Percentiles rank a stretch among this genome's conserved stretches.
Evolutionary conservation across 2,797 vertebrate genomes (phyloP).

Genomic region (Coccyzus lansbergi): DNA sequence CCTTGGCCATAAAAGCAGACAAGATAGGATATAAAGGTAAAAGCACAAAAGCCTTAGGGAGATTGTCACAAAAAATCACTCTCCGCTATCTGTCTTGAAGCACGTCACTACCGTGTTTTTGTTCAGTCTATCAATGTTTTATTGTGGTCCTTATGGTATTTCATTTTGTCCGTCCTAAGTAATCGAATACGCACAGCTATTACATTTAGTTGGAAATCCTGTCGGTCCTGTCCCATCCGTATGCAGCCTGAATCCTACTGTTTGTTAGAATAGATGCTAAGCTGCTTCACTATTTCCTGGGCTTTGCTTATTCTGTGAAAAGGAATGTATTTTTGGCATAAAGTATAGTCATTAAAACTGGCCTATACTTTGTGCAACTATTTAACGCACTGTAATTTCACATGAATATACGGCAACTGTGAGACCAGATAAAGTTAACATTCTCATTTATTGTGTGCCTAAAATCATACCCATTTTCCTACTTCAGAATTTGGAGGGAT

Average conservation of each 20-base stretch:
- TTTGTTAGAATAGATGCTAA: conserved; percentile 95
- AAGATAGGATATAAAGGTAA: conserved; percentile 99
- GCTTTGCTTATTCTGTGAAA: conserved; percentile 91
- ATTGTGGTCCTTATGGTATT: conserved; percentile 89
- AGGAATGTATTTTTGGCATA: conserved; percentile 92
- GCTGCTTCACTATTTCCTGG: conserved; percentile 89
- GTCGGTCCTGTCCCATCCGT: conserved; percentile 91
- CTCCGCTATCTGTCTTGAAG: conserved; percentile 95
- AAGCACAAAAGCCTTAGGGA: conserved; percentile 94
- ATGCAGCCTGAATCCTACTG: conserved; percentile 91
- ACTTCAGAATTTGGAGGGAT: conserved; percentile 66
- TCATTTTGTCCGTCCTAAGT: conserved; percentile 93
- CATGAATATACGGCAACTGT: conserved; percentile 87
- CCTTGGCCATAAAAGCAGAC: conserved; percentile 98
- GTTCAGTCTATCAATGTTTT: conserved; percentile 96
- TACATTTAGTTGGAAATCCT: conserved; percentile 87
- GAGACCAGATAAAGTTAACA: conserved; percentile 79
- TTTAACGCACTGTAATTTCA: conserved; percentile 92
- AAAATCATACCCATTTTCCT: conserved; percentile 42
- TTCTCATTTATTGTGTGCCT: conserved; percentile 52
- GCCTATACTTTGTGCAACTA: conserved; percentile 89
- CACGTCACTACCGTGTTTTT: conserved; percentile 98
- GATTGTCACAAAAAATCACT: conserved; percentile 96
- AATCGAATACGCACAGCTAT: conserved; percentile 87
- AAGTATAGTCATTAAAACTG: conserved; percentile 86